Base-by-base conservation (phyloP, 2,113 vertebrate species). In the Tenrec ecaudatus region DNA sequence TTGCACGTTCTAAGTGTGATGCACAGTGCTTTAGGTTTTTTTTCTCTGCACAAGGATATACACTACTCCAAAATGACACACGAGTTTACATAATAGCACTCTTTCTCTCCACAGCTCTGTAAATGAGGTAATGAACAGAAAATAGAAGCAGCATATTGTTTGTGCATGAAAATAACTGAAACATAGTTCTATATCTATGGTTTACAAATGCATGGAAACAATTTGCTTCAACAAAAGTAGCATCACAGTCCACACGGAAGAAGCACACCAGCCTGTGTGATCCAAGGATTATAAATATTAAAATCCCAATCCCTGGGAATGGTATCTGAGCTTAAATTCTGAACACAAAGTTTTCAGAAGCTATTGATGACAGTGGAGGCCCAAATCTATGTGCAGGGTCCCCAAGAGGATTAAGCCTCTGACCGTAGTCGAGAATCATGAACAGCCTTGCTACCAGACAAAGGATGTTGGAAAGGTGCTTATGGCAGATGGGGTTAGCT, bases 141-240 rank as follows among this genome's bases (percentile, higher is more conserved):
- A 69, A 47, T 79, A 90, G 92, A 93, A 92, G 17, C 57, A 69
- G 31, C 23, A 64, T 85, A 47, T 88, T 53, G 64, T 82, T 78
- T 78, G 4, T 68, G 53, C 77, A 69, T 47, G 29, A 76, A 71
- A 27, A 6, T 93, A 78, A 69, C 6, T 66, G 7, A 0, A 77
- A 62, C 25, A 58, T 66, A 79, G 27, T 73, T 93, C 71, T 76
- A 38, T 25, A 33, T 78, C 23, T 68, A 17, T 27, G 2, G 71
- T 81, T 16, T 90, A 43, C 86, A 43, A 76, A 40, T 73, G 79
- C 23, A 4, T 60, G 33, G 40, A 89, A 92, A 92, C 17, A 82
- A 80, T 79, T 90, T 92, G 36, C 86, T 87, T 94, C 43, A 90
- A 83, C 23, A 82, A 87, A 92, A 80, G 57, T 82, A 86, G 73